Evolutionary conservation across 23 tunicate species (phyloP), one percentile per base, ranked within the genome.

Genomic region (Clavelina lepadiformis): DNA sequence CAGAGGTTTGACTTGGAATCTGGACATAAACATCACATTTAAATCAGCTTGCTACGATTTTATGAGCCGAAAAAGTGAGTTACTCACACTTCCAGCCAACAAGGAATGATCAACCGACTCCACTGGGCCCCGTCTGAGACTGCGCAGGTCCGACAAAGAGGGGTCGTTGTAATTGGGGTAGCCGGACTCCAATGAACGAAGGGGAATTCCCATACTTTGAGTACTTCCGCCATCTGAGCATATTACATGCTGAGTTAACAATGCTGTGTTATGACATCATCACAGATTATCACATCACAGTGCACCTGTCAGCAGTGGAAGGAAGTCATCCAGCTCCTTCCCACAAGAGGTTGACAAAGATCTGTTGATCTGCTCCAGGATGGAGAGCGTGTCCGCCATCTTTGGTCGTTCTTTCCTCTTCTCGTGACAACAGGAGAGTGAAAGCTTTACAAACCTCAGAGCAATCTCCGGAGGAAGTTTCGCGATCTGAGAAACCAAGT

Each of bases 381-480:
- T 44, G 21, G 51, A 28, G 26, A 89, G 65, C 0, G 78, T 64
- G 21, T 56, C 69, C 31, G 69, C 51, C 97, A 89, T 89, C 41
- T 61, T 81, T 13, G 97, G 89, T 1, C 97, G 69, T 57, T 81
- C 83, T 33, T 53, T 69, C 30, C 97, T 49, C 63, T 75, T 89
- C 46, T 61, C 89, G 47, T 81, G 89, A 55, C 97, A 81, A 46
- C 97, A 89, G 2, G 51, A 35, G 26, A 89, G 58, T 21, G 97
- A 79, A 2, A 89, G 76, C 5, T 59, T 49, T 7, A 81, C 91
- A 63, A 72, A 81, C 45, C 56, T 64, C 50, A 76, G 37, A 19
- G 83, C 79, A 0, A 68, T 5, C 31, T 57, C 70, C 22, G 45
- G 24, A 18, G 77, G 68, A 2, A 89, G 67, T 28, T 31, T 28